A percentile compares a stretch with the other conserved stretches of the same genome.
Conservation (phyloP, 53 echinoderm and acorn worm genomes). For the Stichopus horrens region DNA sequence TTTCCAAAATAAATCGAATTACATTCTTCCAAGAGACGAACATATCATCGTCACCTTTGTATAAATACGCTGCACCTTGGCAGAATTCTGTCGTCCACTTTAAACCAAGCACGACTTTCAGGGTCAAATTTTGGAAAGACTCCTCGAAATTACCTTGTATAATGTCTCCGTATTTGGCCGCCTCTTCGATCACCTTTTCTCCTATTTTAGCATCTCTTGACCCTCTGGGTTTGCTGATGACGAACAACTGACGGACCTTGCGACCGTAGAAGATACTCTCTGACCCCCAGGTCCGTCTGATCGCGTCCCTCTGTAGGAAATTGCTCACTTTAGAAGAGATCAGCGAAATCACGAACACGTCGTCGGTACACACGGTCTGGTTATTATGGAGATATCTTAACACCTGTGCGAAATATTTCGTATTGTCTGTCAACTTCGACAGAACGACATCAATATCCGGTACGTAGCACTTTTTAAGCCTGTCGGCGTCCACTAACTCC, state of each 20-base stretch:
- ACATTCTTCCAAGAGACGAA: conserved; percentile 54
- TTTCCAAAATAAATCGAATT: conserved; percentile 16
- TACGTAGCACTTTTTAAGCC: conserved; percentile 3
- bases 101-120: conserved; percentile 66
- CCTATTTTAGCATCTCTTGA: neutral
- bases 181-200: conserved; percentile 15
- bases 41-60: conserved; percentile 74
- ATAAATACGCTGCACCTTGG: conserved; percentile 56
- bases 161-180: conserved; percentile 56
- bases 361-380: neutral
- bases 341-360: conserved; percentile 50
- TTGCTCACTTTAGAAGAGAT: conserved; percentile 40
- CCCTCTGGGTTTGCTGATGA: conserved; percentile 1
- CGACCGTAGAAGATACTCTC: conserved; percentile 12
- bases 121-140: conserved; percentile 58
- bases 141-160: conserved; percentile 66
- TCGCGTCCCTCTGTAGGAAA: conserved; percentile 39
- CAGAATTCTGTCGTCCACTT: conserved; percentile 61
- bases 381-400: conserved; percentile 12
- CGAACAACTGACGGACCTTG: conserved; percentile 13
- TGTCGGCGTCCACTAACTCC: neutral
- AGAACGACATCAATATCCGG: conserved; percentile 53
- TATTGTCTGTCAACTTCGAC: conserved; percentile 12
- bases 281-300: conserved; percentile 56
- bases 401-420: conserved; percentile 20